phyloP scores from a whole-genome alignment of 2,797 vertebrate genomes.

The Crocidura indochinensis region DNA sequence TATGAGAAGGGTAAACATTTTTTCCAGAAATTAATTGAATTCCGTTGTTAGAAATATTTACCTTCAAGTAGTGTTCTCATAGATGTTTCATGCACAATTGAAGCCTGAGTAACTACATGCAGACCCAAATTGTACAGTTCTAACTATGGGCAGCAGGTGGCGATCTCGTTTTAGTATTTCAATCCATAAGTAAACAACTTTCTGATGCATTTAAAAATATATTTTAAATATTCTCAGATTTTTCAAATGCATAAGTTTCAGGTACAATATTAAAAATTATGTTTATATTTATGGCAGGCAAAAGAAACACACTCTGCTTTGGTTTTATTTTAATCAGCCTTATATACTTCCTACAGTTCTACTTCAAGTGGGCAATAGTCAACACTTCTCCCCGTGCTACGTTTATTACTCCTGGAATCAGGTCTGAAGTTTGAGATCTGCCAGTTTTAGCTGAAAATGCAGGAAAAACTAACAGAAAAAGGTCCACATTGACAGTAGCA shows the following conservation, averaged over 20 bases:
- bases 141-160: constrained; percentile 85
- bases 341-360: constrained; percentile 63
- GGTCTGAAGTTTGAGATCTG: neutral
- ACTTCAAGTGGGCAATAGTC: constrained; percentile 61
- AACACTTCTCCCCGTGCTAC: neutral
- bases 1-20: neutral
- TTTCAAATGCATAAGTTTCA: no score
- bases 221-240: neutral
- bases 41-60: rapidly evolving
- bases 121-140: rapidly evolving
- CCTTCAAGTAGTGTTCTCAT: neutral
- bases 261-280: constrained; percentile 5
- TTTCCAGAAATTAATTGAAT: neutral
- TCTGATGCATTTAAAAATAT: constrained; percentile 32
- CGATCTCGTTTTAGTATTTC: constrained; percentile 85
- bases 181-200: neutral
- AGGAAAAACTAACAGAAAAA: constrained; percentile 25
- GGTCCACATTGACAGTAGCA: constrained; percentile 67
- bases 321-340: constrained; percentile 35
- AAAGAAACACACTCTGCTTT: constrained; percentile 81
- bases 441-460: neutral
- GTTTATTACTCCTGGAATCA: constrained; percentile 45
- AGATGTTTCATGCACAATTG: neutral
- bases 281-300: constrained; percentile 42
- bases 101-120: neutral